Conservation (phyloP, 92 coral and sea anemone species). For the Porites cylindrica region DNA sequence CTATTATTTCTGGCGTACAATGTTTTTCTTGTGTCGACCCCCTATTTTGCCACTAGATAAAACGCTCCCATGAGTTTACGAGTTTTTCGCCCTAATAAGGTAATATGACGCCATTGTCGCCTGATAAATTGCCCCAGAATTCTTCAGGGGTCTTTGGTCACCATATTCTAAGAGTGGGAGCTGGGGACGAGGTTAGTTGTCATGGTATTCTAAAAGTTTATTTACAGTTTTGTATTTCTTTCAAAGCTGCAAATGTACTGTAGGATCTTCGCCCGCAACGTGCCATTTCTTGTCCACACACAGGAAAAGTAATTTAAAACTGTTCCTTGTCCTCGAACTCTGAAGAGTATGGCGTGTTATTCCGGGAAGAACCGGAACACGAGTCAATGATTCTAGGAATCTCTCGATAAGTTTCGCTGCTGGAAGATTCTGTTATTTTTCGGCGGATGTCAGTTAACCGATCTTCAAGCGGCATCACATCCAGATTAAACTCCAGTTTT, state of each 20-base stretch:
- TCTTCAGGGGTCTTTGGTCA: too few relatives aligned
- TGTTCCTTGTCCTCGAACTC: background rate
- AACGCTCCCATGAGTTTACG: too few relatives aligned
- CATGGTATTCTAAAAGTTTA: too few relatives aligned
- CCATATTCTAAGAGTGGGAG: too few relatives aligned
- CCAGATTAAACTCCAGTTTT: conserved; percentile 4
- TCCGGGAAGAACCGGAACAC: conserved; percentile 4
- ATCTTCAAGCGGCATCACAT: background rate
- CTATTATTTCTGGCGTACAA: too few relatives aligned
- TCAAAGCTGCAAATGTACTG: background rate
- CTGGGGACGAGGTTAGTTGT: too few relatives aligned
- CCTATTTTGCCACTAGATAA: too few relatives aligned
- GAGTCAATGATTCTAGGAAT: conserved; percentile 4
- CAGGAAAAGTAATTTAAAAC: background rate
- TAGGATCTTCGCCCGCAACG: background rate
- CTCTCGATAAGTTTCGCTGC: background rate
- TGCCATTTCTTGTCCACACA: background rate
- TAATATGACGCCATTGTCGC: too few relatives aligned
- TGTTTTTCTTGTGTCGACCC: too few relatives aligned
- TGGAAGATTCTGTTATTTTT: background rate
- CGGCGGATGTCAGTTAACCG: conserved; percentile 4
- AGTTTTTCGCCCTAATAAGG: too few relatives aligned
- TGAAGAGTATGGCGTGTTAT: conserved; percentile 4
- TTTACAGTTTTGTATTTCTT: too few relatives aligned
- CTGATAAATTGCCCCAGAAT: too few relatives aligned